Conservation (phyloP, 1,140 invertebrate genomes). For the Micrasema longulum region DNA sequence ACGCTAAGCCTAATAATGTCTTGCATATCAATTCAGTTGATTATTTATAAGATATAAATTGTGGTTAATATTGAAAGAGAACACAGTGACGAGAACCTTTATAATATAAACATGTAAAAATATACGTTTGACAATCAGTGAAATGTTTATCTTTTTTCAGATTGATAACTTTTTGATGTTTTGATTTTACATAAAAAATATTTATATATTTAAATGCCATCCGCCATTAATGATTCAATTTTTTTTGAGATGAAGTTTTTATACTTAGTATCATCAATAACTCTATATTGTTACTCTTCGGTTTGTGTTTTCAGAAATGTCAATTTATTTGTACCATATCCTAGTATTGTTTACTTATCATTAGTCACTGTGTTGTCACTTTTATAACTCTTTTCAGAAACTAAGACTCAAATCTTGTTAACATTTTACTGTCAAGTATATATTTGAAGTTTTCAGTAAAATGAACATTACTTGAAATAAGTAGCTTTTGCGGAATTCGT, state of each 20-base stretch:
- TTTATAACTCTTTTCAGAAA: constrained; percentile 9
- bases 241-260: no score
- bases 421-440: constrained; percentile 20
- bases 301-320: no score
- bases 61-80: constrained; percentile 22
- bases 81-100: constrained; percentile 10
- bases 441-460: constrained; percentile 19
- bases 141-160: no score
- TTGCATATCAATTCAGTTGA: constrained; percentile 56
- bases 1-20: constrained; percentile 49
- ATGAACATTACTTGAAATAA: constrained; percentile 24
- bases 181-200: no score
- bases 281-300: no score
- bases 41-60: constrained; percentile 52
- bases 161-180: no score
- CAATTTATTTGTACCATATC: no score
- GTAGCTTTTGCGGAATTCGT: constrained; percentile 42
- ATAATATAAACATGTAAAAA: constrained; percentile 1
- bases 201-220: no score
- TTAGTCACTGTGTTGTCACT: constrained; percentile 18
- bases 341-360: no score
- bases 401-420: constrained; percentile 17
- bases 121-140: no score
- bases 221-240: no score
- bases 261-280: no score